Conservation (phyloP, 2,888 invertebrate species). For the Cordilura impudica region DNA sequence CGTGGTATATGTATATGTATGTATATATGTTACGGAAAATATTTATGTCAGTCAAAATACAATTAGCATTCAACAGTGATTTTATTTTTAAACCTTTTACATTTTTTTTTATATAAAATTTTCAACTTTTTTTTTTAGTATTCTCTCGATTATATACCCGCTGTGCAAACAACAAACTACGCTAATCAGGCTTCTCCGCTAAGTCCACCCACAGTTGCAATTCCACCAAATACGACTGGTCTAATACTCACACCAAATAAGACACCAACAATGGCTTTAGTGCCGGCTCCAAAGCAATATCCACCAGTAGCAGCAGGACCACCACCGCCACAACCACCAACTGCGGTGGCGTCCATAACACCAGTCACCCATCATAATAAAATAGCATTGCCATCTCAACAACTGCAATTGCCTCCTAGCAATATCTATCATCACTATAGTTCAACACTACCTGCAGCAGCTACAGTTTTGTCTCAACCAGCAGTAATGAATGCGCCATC, state of each 20-base stretch:
- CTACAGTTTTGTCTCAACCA: conserved; percentile 10
- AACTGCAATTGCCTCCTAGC: conserved; percentile 19
- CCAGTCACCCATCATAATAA: conserved; percentile 57
- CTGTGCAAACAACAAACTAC: conserved; percentile 65
- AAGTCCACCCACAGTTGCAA: conserved; percentile 68
- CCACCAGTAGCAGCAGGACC: conserved; percentile 38
- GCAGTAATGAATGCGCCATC: conserved; percentile 16
- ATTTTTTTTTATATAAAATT: not conserved
- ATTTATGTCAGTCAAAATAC: too few species aligned
- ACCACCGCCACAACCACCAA: conserved; percentile 31
- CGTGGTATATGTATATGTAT: too few species aligned
- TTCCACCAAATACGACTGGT: conserved; percentile 64
- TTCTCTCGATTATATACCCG: conserved; percentile 73
- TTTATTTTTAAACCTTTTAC: too few species aligned
- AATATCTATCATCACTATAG: conserved; percentile 43
- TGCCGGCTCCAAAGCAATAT: conserved; percentile 66
- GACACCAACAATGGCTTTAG: conserved; percentile 66
- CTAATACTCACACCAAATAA: conserved; percentile 71
- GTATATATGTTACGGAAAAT: too few species aligned
- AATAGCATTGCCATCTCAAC: conserved; percentile 39
- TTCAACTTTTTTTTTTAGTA: conserved; percentile 67
- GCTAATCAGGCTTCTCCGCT: conserved; percentile 68
- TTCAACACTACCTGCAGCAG: conserved; percentile 30
- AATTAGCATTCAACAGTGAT: too few species aligned
- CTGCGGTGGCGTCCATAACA: conserved; percentile 24